A percentile compares a stretch with the other conserved stretches of the same genome.
phyloP scores from a whole-genome alignment of 2,888 invertebrate genomes.

The Thalpophila matura region DNA sequence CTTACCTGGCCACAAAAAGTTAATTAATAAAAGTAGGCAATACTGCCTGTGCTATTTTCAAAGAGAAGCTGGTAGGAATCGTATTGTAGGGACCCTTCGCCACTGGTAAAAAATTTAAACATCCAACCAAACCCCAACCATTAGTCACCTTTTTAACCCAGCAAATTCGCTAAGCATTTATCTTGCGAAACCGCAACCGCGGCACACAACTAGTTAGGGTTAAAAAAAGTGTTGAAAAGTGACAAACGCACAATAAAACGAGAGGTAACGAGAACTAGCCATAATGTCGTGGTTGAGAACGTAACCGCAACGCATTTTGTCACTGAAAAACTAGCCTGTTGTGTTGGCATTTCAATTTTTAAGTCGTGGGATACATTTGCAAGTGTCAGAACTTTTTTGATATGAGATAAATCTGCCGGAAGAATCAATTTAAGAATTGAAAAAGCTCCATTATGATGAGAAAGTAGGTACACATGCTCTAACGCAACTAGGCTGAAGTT shows the following conservation, averaged over 20 bases:
- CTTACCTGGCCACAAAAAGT: too few species aligned
- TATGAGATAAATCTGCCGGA: too few species aligned
- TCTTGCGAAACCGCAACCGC: conserved; percentile 59
- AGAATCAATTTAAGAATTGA: too few species aligned
- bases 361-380: not conserved
- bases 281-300: conserved; percentile 56
- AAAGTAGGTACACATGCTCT: too few species aligned
- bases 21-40: too few species aligned
- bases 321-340: conserved; percentile 18
- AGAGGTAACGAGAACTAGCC: conserved; percentile 77
- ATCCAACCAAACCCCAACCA: conserved; percentile 20
- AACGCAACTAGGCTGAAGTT: too few species aligned
- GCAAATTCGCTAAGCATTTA: conserved; percentile 53
- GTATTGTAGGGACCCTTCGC: too few species aligned
- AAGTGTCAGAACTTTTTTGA: not conserved
- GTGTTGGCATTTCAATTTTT: conserved; percentile 33
- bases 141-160: conserved; percentile 50
- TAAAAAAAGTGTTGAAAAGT: conserved; percentile 71
- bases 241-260: conserved; percentile 78
- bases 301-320: conserved; percentile 64
- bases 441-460: too few species aligned
- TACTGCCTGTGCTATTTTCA: too few species aligned
- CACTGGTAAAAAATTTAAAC: not conserved
- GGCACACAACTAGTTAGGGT: conserved; percentile 68
- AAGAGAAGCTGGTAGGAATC: too few species aligned